Base-by-base conservation (phyloP, 2,113 vertebrate genomes). In the Protobothrops mucrosquamatus region DNA sequence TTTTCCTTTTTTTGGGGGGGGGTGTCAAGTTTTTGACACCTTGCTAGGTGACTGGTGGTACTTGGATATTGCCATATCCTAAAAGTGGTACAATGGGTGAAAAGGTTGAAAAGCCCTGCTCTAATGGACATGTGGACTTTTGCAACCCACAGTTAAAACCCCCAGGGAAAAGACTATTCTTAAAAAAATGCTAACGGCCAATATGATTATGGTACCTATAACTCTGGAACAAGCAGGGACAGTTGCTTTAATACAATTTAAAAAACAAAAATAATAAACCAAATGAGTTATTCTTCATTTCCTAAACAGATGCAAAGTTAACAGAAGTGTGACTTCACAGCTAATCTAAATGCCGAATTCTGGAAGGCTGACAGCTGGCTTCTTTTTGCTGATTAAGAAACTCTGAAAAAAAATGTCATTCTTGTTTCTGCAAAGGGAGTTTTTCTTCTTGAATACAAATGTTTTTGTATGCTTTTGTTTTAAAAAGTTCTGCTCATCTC, bases 301-400 rank as follows among this genome's bases (percentile, higher is more conserved):
- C 86, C 91, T 92, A 91, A 93, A 92, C 91, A 94, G 96, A 93
- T 91, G 90, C 48, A 0, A 88, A 51, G 92, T 86, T 54, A 94
- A 92, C n/a, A 87, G 95, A 95, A 95, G n/a, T 43, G 89, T 89
- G 59, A 92, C 94, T 91, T 95, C 96, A 64, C 61, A 95, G 94
- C 93, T 94, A 64, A 90, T 94, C 91, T 91, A 95, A 95, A 95
- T 93, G 95, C 94, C 59, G 57, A 94, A 89, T 94, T 95, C 95
- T 0, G 0, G 64, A 90, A 90, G 93, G 91, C 94, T 95, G 89
- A 74, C 94, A 94, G 93, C 95, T 93, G 93, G 89, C 95, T 81
- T 86, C 91, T 95, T 95, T 92, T 96, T 95, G 91, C 91, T 90
- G 85, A 94, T 93, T 94, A 93, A 95, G 94, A 96, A 96, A 92